phyloP scores from a whole-genome alignment of 2,888 invertebrate species.

The Drosophila pegasa region DNA sequence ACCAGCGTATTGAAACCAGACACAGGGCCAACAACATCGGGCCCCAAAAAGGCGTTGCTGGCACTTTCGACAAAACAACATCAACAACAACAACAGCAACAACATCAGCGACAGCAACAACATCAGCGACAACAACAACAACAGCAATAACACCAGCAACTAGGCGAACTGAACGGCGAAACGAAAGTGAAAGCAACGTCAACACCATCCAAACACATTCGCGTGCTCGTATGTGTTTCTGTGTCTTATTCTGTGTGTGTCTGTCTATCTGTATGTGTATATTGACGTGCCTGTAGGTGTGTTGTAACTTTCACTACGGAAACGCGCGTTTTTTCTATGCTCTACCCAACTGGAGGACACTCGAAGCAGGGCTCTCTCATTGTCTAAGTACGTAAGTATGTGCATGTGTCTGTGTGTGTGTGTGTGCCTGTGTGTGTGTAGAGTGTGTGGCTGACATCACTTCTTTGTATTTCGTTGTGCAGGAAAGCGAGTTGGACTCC shows the following conservation, averaged over 20 bases:
- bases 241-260: constrained; percentile 11
- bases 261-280: constrained; percentile 10
- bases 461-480: constrained; percentile 24
- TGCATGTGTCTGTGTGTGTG: constrained; percentile 7
- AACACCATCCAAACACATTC: constrained; percentile 49
- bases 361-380: constrained; percentile 47
- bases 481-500: constrained; percentile 3
- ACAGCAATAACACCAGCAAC: constrained; percentile 14
- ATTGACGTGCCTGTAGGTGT: constrained; percentile 25
- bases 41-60: constrained; percentile 13
- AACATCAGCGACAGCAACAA: constrained; percentile 22
- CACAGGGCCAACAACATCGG: constrained; percentile 12
- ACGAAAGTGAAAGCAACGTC: constrained; percentile 64
- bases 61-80: constrained; percentile 41
- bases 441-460: constrained; percentile 54
- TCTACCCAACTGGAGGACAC: constrained; percentile 24
- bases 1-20: constrained; percentile 34
- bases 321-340: constrained; percentile 57
- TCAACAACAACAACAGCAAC: constrained; percentile 28
- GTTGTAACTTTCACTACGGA: constrained; percentile 55
- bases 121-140: too few relatives aligned
- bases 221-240: constrained; percentile 29
- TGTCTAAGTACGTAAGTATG: background rate
- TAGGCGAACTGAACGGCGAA: constrained; percentile 20
- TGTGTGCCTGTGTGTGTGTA: background rate